Evolutionary conservation across 2,113 vertebrate species (phyloP).

Genomic region (Scomber colias): DNA sequence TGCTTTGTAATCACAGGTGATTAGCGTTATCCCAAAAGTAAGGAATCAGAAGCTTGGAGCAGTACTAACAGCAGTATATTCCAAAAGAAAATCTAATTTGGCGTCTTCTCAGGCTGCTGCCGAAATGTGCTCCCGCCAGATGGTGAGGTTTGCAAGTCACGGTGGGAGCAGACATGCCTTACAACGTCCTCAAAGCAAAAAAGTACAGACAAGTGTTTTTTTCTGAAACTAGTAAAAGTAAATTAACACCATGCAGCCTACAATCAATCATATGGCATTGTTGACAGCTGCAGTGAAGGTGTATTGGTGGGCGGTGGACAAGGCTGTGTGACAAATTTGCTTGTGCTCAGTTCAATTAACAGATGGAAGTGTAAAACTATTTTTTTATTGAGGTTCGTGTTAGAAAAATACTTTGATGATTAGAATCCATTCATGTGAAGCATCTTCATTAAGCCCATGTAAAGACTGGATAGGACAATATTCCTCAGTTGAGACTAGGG

Average conservation of each 20-base stretch:
- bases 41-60: conserved; percentile 55
- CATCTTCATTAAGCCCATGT: too few species aligned
- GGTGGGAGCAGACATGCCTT: conserved; percentile 51
- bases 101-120: conserved; percentile 57
- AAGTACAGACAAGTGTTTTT: conserved; percentile 19
- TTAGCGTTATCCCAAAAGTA: conserved; percentile 57
- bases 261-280: not conserved
- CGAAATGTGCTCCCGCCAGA: conserved; percentile 63
- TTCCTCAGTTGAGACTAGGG: too few species aligned
- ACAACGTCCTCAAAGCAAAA: conserved; percentile 42
- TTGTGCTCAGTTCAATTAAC: not conserved
- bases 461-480: too few species aligned
- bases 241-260: not conserved
- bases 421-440: too few species aligned
- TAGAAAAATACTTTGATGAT: too few species aligned
- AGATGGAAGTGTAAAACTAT: not conserved
- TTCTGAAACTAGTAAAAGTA: conserved; percentile 11
- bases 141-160: conserved; percentile 54
- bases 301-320: not conserved
- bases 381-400: not conserved
- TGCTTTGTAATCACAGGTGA: conserved; percentile 53
- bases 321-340: not conserved
- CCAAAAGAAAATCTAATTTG: conserved; percentile 63
- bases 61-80: conserved; percentile 47
- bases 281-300: conserved; percentile 13